These are phyloP conservation scores for Anthopleura xanthogrammica DNA, from an alignment of 92 coral and sea anemone species.

Conservation along the genomic window DNA sequence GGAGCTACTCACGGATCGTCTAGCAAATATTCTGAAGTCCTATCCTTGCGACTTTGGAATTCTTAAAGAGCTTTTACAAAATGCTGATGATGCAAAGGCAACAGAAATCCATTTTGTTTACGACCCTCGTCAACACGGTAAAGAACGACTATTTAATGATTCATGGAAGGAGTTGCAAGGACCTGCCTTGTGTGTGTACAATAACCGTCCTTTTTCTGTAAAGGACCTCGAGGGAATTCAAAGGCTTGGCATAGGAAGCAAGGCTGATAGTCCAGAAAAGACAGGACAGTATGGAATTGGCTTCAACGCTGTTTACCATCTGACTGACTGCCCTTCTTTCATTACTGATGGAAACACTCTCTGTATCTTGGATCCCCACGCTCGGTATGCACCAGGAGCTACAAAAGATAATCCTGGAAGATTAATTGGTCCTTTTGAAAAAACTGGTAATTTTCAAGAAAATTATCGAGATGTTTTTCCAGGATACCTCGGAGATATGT, in stretches of 20 bases:
- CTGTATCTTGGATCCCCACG: constrained; percentile 82
- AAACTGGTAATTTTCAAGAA: constrained; percentile 27
- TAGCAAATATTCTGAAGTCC: no score
- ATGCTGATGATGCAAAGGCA: constrained; percentile 63
- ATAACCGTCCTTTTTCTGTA: constrained; percentile 76
- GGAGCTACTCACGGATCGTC: not conserved
- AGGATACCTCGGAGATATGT: constrained; percentile 73
- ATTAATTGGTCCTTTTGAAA: constrained; percentile 47
- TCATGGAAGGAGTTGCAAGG: constrained; percentile 84
- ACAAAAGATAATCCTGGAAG: constrained; percentile 66
- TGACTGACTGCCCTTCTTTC: constrained; percentile 89
- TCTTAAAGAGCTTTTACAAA: constrained; percentile 32
- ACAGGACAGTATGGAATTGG: constrained; percentile 97
- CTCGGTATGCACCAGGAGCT: constrained; percentile 75
- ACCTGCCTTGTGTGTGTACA: constrained; percentile 93
- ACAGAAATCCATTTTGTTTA: no score
- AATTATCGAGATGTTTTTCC: constrained; percentile 70
- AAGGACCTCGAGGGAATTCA: constrained; percentile 86
- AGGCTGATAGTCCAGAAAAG: constrained; percentile 71
- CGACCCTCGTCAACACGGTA: no score
- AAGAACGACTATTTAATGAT: constrained; percentile 41
- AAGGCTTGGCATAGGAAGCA: constrained; percentile 87
- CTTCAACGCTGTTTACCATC: constrained; percentile 88
- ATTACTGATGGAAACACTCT: constrained; percentile 76
- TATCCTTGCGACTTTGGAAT: no score